Evolutionary conservation across 1,140 invertebrate genomes (phyloP), one percentile per base, ranked within the genome.

Genomic region (Oncopodura yosiiana): DNA sequence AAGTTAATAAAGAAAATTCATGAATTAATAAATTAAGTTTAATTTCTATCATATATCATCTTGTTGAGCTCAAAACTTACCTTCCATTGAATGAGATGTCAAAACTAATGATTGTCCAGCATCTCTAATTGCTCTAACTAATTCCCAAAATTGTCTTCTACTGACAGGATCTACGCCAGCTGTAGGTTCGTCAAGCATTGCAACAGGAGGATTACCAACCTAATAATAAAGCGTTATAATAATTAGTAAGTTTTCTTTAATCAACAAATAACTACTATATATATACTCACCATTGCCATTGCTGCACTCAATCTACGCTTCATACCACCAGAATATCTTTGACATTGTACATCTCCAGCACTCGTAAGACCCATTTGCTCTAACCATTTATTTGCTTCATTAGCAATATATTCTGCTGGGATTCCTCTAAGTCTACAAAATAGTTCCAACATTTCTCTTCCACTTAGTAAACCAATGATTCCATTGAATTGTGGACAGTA

Each of bases 181-280:
- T 81, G 75, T 1, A 87, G 90, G 67, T 81, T 82, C 3, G 89
- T 60, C 58, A 5, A 60, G 29, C 54, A 81, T 75, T 26, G 81
- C 72, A 18, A 82, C 69, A 11, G 74, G 69, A 16, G 80, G 80
- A 65, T 81, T 76, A 42, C 78, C 80, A 30, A 82, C 67, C n/a
- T n/a, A n/a, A n/a, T n/a, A n/a, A n/a, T n/a, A n/a, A n/a, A n/a
- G n/a, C n/a, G n/a, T n/a, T n/a, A n/a, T n/a, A n/a, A n/a, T n/a
- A n/a, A n/a, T n/a, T n/a, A n/a, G n/a, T n/a, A n/a, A n/a, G n/a
- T n/a, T n/a, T n/a, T n/a, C n/a, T n/a, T n/a, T n/a, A n/a, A n/a
- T n/a, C n/a, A n/a, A n/a, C n/a, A n/a, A n/a, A n/a, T n/a, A n/a
- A n/a, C n/a, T n/a, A n/a, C n/a, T n/a, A n/a, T n/a, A n/a, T n/a